Evolutionary conservation across 92 coral and sea anemone genomes (phyloP), one percentile per base, ranked within the genome.

Genomic region (Palythoa caribaeorum): DNA sequence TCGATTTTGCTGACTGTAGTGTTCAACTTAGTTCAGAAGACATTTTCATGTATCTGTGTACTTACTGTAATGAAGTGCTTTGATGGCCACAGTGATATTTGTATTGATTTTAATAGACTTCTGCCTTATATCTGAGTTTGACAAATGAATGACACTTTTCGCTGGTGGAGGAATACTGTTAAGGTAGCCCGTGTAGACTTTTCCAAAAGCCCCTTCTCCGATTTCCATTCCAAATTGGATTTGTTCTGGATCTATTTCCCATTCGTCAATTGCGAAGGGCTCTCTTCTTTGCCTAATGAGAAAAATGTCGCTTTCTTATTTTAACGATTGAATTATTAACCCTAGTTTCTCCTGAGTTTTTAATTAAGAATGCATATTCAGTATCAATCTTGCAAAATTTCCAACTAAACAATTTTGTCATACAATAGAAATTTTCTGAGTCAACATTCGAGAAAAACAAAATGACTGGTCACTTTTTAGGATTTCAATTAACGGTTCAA

Each of bases 141-240:
- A 81, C n/a, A 81, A 81, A 81, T 81, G 86, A 52, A 81, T 47
- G 62, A 81, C 62, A 12, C 74, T 44, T 6, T 51, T 81, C 15
- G 86, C 86, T 11, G 86, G 86, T 47, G 60, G 17, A 1, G 86
- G 86, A 19, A 81, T 17, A 1, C 39, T 81, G 6, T 39, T 17
- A 5, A 81, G 63, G 44, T n/a, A 20, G 44, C 86, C 86, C 16
- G 66, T 76, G 47, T 40, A 81, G 13, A 81, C 86, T 68, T 65
- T 81, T 19, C 86, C 86, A 81, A 81, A 81, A 20, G 86, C 86
- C 2, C 86, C 86, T 65, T 81, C 86, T 63, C 86, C 86, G 8
- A 81, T 81, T 68, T 81, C 86, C 60, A 81, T 65, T 35, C 86
- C 86, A 48, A 81, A 81, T 3, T 81, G 75, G 40, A 81, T 50